Conservation (phyloP, 2,113 vertebrate genomes). For the Trachemys scripta region DNA sequence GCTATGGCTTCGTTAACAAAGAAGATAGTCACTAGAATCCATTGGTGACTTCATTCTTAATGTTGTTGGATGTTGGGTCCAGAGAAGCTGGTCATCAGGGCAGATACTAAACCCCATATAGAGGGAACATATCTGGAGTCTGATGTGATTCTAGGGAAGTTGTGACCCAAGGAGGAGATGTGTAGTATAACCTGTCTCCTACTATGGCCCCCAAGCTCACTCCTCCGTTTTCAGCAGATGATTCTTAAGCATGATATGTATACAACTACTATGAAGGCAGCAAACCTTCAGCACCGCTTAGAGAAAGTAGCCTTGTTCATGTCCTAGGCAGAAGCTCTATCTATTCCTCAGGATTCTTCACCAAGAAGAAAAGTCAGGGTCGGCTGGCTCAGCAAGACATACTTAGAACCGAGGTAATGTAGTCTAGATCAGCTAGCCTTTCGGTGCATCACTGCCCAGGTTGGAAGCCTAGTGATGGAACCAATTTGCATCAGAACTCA, state of each 20-base stretch:
- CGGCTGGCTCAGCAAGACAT: no score
- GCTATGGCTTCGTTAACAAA: background rate
- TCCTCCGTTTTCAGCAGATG: background rate
- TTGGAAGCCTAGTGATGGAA: no score
- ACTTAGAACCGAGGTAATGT: no score
- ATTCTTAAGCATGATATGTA: background rate
- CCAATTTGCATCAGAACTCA: no score
- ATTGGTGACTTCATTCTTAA: background rate
- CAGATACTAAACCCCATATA: background rate
- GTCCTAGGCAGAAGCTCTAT: no score
- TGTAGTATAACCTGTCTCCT: background rate
- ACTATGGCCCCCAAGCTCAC: background rate
- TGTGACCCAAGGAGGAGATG: background rate
- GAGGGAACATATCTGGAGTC: background rate
- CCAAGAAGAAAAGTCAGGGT: no score
- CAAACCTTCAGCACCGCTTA: background rate
- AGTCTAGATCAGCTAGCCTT: no score
- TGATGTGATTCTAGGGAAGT: background rate
- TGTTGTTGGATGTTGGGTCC: background rate
- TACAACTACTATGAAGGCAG: background rate
- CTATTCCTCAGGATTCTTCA: no score
- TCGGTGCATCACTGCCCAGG: no score
- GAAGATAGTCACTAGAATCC: background rate
- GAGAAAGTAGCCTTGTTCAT: background rate
- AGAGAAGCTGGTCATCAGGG: background rate